Percentiles rank a stretch among this genome's conserved stretches.
These are phyloP conservation scores for Otolemur garnettii DNA, from an alignment of 2,113 vertebrate species.

Conservation along the genomic window DNA sequence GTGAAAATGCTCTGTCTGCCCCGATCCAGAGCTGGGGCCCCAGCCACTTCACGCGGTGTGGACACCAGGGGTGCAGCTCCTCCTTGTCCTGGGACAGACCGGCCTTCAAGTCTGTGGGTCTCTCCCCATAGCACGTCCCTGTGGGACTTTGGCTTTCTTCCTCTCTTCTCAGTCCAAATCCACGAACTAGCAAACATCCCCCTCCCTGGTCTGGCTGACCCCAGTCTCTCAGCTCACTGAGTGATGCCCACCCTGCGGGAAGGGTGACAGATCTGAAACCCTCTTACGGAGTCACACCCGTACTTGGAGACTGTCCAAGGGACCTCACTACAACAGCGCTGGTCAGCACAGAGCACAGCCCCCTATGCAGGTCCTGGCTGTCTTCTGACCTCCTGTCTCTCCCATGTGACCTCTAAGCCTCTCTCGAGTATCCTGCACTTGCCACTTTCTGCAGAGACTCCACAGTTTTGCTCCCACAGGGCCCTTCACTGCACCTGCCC, in stretches of 20 bases:
- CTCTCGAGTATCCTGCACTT: neutral
- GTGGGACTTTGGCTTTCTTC: accelerated
- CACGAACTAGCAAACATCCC: neutral
- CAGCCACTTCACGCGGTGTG: accelerated
- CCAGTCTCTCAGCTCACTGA: neutral
- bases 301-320: neutral
- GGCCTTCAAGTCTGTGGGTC: accelerated
- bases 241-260: accelerated
- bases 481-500: no score
- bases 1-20: no score
- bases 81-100: neutral
- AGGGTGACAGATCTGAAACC: neutral
- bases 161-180: neutral
- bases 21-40: neutral
- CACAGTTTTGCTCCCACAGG: neutral
- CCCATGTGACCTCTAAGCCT: accelerated
- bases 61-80: accelerated
- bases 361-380: accelerated
- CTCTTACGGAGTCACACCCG: neutral
- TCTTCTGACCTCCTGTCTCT: neutral
- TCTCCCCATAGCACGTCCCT: neutral
- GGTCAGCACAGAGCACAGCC: accelerated
- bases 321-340: accelerated
- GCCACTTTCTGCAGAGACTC: neutral
- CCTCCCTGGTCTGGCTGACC: neutral